Evolutionary conservation across 2,113 vertebrate species (phyloP).

Genomic region (Vidua macroura): DNA sequence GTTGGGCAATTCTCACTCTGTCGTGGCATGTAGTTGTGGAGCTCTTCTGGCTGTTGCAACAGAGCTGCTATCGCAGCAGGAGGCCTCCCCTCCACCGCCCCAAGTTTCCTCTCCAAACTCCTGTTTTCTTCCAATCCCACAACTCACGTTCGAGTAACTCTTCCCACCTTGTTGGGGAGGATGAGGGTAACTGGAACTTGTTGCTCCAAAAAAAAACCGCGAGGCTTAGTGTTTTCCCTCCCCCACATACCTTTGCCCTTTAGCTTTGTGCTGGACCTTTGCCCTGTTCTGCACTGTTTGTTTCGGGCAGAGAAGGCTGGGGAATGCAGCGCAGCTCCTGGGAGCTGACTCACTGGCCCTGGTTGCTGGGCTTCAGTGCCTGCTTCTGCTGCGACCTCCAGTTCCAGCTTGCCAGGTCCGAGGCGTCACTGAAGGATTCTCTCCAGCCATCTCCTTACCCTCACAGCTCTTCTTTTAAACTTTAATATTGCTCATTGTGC

Average conservation of each 20-base stretch:
- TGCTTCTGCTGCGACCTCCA: neutral
- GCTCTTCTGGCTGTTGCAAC: conserved; percentile 43
- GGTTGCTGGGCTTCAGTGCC: neutral
- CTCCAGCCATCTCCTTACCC: neutral
- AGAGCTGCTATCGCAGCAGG: conserved; percentile 38
- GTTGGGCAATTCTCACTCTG: conserved; percentile 40
- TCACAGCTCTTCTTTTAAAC: neutral
- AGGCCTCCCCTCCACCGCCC: neutral
- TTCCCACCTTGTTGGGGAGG: neutral
- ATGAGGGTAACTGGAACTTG: neutral
- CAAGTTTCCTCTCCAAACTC: neutral
- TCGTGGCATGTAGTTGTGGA: conserved; percentile 21
- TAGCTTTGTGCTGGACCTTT: conserved; percentile 60
- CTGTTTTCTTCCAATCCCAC: neutral
- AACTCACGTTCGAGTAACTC: neutral
- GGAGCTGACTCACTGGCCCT: conserved; percentile 43
- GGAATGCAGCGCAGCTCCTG: neutral
- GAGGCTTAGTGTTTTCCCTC: neutral
- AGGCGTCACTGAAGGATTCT: neutral
- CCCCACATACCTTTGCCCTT: conserved; percentile 39
- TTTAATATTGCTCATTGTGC: neutral
- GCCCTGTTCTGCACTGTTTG: conserved; percentile 56
- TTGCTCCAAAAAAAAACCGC: neutral
- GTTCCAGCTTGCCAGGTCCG: neutral
- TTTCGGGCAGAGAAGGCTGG: conserved; percentile 28